Base-by-base conservation (phyloP, 1,140 invertebrate species). In the Microplitis mediator region DNA sequence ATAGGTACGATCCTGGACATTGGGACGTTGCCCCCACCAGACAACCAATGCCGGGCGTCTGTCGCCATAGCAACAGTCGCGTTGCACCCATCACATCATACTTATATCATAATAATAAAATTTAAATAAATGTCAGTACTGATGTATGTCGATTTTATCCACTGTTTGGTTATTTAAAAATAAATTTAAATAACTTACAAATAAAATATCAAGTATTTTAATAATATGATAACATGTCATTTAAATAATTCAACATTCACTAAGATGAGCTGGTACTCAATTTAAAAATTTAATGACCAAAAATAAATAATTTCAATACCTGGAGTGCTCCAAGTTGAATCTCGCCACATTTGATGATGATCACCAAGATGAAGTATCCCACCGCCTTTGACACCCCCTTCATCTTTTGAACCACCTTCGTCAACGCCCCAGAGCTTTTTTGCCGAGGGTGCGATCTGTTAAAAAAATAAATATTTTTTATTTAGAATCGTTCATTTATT, bases 351-450 rank as follows among this genome's bases (percentile, higher is more conserved):
- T 85, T 94, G 93, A 82, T 93, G 91, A 84, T 93, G 91, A 84
- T 93, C 93, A 81, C 92, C 93, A 81, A 95, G 87, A 85, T 93
- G 92, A 86, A 95, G 89, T 81, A 95, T 91, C 88, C 90, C 90
- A 84, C 86, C 85, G 56, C 85, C 85, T 83, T 86, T 86, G 76
- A 86, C 85, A 80, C 86, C 85, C 75, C 85, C 86, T 83, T 90
- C 85, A 83, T 91, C 89, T 80, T 91, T 91, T 82, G 92, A 92
- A 84, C 91, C 90, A 72, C 89, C 89, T 78, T 93, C 92, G 84
- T 95, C 94, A 67, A 94, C 91, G 77, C 93, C 94, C 94, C 93
- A 95, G 84, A 95, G 88, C 85, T 94, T 95, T 90, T 94, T 95
- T 87, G 92, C 92, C 88, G 92, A 91, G 77, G 93, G 93, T 89